Conservation (phyloP, 1,140 invertebrate species). For the Drosophila saltans region DNA sequence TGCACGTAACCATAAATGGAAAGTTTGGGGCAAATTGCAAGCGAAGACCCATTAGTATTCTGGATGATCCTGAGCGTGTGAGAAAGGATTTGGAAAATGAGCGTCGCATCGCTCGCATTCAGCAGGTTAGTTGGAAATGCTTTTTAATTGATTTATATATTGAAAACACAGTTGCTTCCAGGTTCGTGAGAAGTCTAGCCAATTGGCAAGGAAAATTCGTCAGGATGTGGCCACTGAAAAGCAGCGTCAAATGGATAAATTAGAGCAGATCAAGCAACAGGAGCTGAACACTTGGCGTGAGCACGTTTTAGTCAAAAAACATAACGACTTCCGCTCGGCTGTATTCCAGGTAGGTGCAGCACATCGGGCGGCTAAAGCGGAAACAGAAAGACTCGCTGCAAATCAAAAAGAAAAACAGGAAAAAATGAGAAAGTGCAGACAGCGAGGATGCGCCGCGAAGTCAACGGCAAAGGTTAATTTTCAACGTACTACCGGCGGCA, state of each 20-base stretch:
- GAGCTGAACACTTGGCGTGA: conserved; percentile 73
- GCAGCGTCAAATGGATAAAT: conserved; percentile 52
- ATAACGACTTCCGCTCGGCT: conserved; percentile 65
- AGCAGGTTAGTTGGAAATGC: conserved; percentile 56
- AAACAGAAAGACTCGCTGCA: conserved; percentile 45
- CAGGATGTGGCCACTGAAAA: conserved; percentile 65
- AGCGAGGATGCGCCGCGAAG: conserved; percentile 20
- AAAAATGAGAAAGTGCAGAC: conserved; percentile 52
- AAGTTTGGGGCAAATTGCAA: conserved; percentile 39
- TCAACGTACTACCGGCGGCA: conserved; percentile 20
- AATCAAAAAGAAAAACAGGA: conserved; percentile 35
- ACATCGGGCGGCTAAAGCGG: conserved; percentile 65
- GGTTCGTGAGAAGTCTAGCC: conserved; percentile 76
- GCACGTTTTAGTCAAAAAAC: conserved; percentile 68
- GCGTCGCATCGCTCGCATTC: conserved; percentile 72
- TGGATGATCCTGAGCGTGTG: conserved; percentile 59
- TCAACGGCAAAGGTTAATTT: conserved; percentile 27
- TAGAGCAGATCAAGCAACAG: conserved; percentile 57
- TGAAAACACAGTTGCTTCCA: conserved; percentile 18
- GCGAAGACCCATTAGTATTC: conserved; percentile 19
- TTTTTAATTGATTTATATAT: not conserved
- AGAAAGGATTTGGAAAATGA: conserved; percentile 72
- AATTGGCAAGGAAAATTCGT: conserved; percentile 65
- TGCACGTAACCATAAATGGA: conserved; percentile 51
- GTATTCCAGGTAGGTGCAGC: conserved; percentile 74